These are phyloP conservation scores for Bradypodion pumilum DNA, from an alignment of 2,797 vertebrate genomes.

Conservation along the genomic window DNA sequence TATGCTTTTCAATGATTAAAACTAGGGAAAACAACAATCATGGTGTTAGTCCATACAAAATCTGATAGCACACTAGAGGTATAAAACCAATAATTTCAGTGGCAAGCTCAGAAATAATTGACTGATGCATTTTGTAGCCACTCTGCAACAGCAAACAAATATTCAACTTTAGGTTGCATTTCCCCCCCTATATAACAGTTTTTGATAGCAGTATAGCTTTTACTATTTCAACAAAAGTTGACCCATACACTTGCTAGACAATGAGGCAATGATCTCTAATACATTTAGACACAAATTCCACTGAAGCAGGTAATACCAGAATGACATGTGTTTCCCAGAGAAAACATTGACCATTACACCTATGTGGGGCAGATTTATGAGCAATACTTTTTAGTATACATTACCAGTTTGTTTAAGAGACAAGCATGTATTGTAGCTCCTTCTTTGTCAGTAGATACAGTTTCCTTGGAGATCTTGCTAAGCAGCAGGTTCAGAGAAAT, in stretches of 20 bases:
- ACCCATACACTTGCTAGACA: not conserved
- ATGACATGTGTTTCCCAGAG: no score
- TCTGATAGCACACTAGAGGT: not conserved
- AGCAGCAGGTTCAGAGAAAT: no score
- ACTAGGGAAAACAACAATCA: not conserved
- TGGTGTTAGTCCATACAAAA: not conserved
- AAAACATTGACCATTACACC: no score
- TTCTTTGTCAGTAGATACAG: no score
- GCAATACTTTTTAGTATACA: no score
- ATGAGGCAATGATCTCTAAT: not conserved
- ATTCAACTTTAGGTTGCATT: not conserved
- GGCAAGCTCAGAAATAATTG: not conserved
- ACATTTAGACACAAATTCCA: not conserved
- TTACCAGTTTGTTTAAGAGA: no score
- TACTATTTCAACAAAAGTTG: not conserved
- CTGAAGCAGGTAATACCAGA: not conserved
- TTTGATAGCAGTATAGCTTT: not conserved
- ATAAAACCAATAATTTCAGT: not conserved
- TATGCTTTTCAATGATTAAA: not conserved
- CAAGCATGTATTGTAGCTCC: no score
- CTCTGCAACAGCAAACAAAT: not conserved
- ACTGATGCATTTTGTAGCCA: not conserved
- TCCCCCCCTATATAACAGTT: not conserved
- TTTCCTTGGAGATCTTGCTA: no score
- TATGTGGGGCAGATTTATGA: no score